These are phyloP conservation scores for Rhinopomastus cyanomelas DNA, from an alignment of 2,113 vertebrate genomes.

Conservation along the genomic window DNA sequence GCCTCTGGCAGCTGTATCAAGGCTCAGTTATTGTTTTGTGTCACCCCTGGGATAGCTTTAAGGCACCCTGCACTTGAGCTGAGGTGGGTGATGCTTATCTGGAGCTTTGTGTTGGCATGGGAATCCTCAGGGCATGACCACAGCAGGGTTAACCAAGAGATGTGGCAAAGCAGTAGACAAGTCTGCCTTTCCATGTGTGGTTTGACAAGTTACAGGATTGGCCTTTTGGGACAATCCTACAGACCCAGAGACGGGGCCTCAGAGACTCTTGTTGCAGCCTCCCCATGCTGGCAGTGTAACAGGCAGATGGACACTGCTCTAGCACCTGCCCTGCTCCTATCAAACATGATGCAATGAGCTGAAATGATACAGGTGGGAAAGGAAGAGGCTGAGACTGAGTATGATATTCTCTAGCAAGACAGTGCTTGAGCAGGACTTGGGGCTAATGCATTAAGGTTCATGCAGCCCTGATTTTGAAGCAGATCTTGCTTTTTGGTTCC, in stretches of 20 bases:
- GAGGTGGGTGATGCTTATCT: background rate
- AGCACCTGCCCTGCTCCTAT: background rate
- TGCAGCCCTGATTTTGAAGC: background rate
- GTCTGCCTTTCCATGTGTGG: background rate
- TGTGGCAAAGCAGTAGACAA: background rate
- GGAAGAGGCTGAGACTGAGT: background rate
- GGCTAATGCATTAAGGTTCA: background rate
- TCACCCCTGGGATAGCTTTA: background rate
- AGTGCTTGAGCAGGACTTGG: background rate
- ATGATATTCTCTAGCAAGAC: background rate
- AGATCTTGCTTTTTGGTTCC: background rate
- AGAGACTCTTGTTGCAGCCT: background rate
- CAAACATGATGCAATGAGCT: background rate
- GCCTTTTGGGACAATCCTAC: background rate
- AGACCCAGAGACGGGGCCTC: background rate
- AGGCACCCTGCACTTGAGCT: accelerated
- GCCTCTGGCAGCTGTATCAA: background rate
- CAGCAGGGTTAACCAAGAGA: background rate
- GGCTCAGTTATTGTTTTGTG: background rate
- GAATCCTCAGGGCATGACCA: background rate
- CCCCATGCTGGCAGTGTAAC: background rate
- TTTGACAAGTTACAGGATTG: background rate
- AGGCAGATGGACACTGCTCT: background rate
- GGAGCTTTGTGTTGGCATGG: background rate
- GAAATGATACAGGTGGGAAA: background rate